phyloP scores from a whole-genome alignment of 2,888 invertebrate genomes.

The Noctua comes region DNA sequence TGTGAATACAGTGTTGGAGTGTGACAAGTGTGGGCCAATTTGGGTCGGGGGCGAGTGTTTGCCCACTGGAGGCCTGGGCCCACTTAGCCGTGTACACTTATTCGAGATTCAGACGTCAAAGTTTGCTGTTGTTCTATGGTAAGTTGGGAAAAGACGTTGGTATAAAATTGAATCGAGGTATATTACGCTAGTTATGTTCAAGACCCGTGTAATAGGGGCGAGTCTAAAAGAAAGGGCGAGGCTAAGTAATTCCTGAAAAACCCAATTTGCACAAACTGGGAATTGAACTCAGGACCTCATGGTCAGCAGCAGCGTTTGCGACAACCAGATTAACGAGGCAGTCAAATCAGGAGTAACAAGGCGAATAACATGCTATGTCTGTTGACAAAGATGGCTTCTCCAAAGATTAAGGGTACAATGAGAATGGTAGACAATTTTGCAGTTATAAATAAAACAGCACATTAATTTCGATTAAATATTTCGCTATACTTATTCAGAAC shows the following conservation, averaged over 20 bases:
- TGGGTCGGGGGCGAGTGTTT: conserved; percentile 80
- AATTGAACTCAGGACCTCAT: neutral
- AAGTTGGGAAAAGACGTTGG: neutral
- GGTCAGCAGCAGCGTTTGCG: neutral
- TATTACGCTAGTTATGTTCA: neutral
- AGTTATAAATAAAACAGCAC: conserved; percentile 21
- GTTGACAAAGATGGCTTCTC: neutral
- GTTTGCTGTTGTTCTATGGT: conserved; percentile 16
- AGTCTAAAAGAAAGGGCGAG: no score
- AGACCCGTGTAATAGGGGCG: neutral
- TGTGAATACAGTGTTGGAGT: conserved; percentile 70
- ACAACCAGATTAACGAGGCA: neutral
- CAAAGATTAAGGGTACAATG: neutral
- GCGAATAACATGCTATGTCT: conserved; percentile 1
- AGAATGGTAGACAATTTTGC: conserved; percentile 4
- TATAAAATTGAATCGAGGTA: neutral
- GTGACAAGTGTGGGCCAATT: conserved; percentile 82
- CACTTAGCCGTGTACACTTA: conserved; percentile 57
- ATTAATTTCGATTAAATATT: conserved; percentile 19
- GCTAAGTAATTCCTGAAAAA: neutral
- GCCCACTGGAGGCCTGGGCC: conserved; percentile 68
- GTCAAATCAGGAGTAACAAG: neutral
- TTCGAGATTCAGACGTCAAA: conserved; percentile 34
- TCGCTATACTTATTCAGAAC: conserved; percentile 32
- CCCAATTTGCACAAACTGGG: neutral